Conservation (phyloP, 1,140 invertebrate species). For the Coelopa frigida region DNA sequence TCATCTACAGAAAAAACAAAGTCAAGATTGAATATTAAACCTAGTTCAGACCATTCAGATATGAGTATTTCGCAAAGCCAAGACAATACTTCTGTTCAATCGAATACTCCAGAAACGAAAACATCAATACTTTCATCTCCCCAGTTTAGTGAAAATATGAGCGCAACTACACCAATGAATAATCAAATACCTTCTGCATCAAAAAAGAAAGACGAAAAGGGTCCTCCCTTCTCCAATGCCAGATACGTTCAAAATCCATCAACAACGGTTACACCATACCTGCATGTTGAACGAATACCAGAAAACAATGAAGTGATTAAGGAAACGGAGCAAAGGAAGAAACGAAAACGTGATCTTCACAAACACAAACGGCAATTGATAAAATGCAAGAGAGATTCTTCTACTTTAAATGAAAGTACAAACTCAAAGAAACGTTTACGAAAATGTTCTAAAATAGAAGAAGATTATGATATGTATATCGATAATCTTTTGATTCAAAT, state of each 20-base stretch:
- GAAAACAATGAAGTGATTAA: constrained; percentile 25
- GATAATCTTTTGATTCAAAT: constrained; percentile 81
- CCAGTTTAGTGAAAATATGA: background rate
- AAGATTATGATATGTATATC: constrained; percentile 86
- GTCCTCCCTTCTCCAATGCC: too few relatives aligned
- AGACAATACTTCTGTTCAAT: too few relatives aligned
- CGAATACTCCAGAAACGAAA: too few relatives aligned
- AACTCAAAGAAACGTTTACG: constrained; percentile 59
- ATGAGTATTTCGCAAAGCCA: too few relatives aligned
- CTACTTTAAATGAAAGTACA: constrained; percentile 13
- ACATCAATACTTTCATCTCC: too few relatives aligned
- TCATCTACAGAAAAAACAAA: too few relatives aligned
- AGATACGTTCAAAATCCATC: too few relatives aligned
- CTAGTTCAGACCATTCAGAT: too few relatives aligned
- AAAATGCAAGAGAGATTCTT: background rate
- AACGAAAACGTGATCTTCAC: constrained; percentile 74
- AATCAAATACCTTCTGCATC: too few relatives aligned
- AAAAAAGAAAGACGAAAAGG: too few relatives aligned
- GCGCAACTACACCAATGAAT: background rate
- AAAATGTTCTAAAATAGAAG: constrained; percentile 77
- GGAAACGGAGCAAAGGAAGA: constrained; percentile 55
- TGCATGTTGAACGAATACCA: constrained; percentile 14
- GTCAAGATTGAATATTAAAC: too few relatives aligned
- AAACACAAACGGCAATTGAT: constrained; percentile 57
- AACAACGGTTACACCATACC: constrained; percentile 27